Evolutionary conservation across 2,888 invertebrate genomes (phyloP), one percentile per base, ranked within the genome.

Genomic region (Sceliomorpha sp.): DNA sequence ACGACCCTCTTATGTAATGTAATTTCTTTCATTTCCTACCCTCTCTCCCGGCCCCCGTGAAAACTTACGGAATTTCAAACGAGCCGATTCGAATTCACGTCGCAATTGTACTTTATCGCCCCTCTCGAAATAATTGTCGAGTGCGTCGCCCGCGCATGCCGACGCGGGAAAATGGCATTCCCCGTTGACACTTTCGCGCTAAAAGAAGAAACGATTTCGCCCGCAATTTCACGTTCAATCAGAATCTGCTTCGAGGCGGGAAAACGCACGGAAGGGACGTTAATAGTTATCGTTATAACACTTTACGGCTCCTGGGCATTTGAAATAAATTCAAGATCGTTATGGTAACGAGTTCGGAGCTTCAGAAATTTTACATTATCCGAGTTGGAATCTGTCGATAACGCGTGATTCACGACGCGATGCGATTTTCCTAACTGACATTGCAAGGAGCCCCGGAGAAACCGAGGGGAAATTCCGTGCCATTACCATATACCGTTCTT

Each of bases 401-500:
- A 66, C 51, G 37, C 51, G 26, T 42, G 58, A 66, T 66, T 51
- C 66, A 66, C 66, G 51, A n/a, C 32, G 56, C 50, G 50, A 45
- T 20, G 58, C 64, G 64, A 66, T 58, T 58, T 66, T 58, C 58
- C 58, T 51, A 58, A 58, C 64, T 64, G 50, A 55, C 67, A 48
- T 47, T 59, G 59, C 47, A 59, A 59, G 48, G 39, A 66, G 44
- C 29, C 10, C 14, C 24, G 9, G 26, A 62, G 42, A 63, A 63
- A 64, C 17, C 64, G 50, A 32, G 29, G n/a, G 48, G 32, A 32
- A 67, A 67, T 53, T 67, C 59, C 36, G 59, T 47, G 39, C 59
- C 59, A 67, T 67, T 67, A 67, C 48, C 67, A 59, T 67, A 55
- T 9, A 47, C 29, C 59, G 48, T 67, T 59, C 67, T 67, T 67